These are phyloP conservation scores for Tinea pellionella DNA, from an alignment of 2,888 invertebrate genomes.

Conservation along the genomic window DNA sequence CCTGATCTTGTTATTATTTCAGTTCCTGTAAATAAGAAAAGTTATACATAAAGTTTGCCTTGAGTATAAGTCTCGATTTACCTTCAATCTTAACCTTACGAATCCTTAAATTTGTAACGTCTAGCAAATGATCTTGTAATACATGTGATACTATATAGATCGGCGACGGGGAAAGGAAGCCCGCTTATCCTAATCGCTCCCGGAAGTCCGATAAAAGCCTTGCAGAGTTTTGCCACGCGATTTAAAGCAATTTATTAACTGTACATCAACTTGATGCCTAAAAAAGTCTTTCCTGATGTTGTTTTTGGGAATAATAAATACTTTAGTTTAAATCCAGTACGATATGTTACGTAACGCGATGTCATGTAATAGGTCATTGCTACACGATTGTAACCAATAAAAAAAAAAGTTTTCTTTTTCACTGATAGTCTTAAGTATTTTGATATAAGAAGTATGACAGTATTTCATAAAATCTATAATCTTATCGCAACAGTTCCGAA, in stretches of 20 bases:
- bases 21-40: too few relatives aligned
- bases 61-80: too few relatives aligned
- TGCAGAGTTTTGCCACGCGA: neutral
- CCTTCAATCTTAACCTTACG: too few relatives aligned
- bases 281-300: neutral
- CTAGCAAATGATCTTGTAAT: neutral
- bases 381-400: neutral
- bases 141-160: neutral
- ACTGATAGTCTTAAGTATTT: neutral
- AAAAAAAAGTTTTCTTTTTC: neutral
- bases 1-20: too few relatives aligned
- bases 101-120: neutral
- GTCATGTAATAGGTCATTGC: neutral
- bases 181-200: constrained; percentile 12
- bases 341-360: neutral
- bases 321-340: neutral
- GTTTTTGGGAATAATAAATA: neutral
- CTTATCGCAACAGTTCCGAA: neutral
- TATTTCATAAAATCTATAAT: neutral
- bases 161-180: neutral
- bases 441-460: neutral
- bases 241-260: constrained; percentile 4
- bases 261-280: neutral
- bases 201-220: constrained; percentile 2
- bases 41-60: too few relatives aligned